Base-by-base conservation (phyloP, 2,888 invertebrate species). In the Drosophila neonasuta region DNA sequence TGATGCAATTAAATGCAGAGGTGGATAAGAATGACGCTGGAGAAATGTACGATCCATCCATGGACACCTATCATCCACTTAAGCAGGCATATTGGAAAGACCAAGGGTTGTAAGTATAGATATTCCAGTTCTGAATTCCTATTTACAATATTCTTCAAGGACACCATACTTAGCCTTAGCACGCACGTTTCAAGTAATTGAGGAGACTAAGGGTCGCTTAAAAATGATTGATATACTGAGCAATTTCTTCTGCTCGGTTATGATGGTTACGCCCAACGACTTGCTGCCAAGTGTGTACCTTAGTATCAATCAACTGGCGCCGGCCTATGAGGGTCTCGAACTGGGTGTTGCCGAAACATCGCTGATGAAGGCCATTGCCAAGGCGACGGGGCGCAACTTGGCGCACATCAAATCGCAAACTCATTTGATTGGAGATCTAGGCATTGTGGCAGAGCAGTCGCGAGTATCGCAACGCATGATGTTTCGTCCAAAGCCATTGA, bases 281-380 rank as follows among this genome's bases (percentile, higher is more conserved):
- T 92, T 99, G 66, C 89, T 98, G 59, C 94, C 96, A 0, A 97
- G 97, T 80, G 94, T 99, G 15, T 99, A 99, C 91, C 91, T 99
- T 75, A 98, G 98, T 86, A 92, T 99, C n/a, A 99, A 99, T 91
- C 96, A 96, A 90, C 92, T 99, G 46, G 99, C 97, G 0, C 99
- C 99, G 0, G 97, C 98, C 0, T 99, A 98, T 90, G 97, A 98
- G 91, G 99, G 97, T 92, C 88, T 97, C 29, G 97, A 97, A 90
- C 91, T 97, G 86, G 99, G 99, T n/a, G 94, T 98, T 54, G 99
- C 99, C 0, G 99, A 99, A 88, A 96, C 95, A 0, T 95, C 96
- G 74, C 92, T 99, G 52, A 96, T 98, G 95, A 98, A 98, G 92
- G 97, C 98, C 0, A 95, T 99, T 50, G 97, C 97, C 0, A 95